A percentile compares a stretch with the other conserved stretches of the same genome.
Conservation (phyloP, 2,113 vertebrate species). For the Octodon degus region DNA sequence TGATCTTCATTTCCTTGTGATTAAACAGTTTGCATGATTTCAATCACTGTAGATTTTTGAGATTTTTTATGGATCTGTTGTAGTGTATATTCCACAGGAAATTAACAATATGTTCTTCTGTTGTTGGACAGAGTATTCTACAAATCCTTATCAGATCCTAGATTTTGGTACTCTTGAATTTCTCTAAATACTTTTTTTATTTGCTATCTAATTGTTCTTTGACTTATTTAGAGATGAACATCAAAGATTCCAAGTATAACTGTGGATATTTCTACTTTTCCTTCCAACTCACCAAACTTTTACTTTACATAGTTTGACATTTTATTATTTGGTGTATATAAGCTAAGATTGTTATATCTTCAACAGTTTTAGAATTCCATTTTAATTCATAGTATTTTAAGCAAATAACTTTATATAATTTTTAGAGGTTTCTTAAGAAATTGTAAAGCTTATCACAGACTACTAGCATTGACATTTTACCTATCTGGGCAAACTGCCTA, state of each 20-base stretch:
- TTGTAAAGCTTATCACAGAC: background rate
- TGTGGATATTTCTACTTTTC: slow-evolving; percentile 12
- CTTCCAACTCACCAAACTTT: background rate
- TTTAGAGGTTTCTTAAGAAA: background rate
- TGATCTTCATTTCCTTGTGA: background rate
- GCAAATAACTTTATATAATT: background rate
- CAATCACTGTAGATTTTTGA: background rate
- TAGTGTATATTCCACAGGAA: background rate
- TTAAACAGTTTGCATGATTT: background rate
- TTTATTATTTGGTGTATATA: background rate
- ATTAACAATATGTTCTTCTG: background rate
- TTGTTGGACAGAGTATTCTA: background rate
- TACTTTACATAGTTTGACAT: background rate
- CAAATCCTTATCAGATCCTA: background rate
- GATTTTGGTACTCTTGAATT: background rate
- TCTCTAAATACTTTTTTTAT: background rate
- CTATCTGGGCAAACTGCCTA: background rate
- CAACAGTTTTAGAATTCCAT: background rate
- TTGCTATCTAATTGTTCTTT: background rate
- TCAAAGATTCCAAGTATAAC: background rate
- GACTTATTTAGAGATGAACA: background rate
- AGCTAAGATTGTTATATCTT: background rate
- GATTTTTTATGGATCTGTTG: background rate
- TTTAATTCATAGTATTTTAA: background rate
- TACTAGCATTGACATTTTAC: background rate